Conservation (phyloP, 2,797 vertebrate species). For the Ptychadena robeensis region DNA sequence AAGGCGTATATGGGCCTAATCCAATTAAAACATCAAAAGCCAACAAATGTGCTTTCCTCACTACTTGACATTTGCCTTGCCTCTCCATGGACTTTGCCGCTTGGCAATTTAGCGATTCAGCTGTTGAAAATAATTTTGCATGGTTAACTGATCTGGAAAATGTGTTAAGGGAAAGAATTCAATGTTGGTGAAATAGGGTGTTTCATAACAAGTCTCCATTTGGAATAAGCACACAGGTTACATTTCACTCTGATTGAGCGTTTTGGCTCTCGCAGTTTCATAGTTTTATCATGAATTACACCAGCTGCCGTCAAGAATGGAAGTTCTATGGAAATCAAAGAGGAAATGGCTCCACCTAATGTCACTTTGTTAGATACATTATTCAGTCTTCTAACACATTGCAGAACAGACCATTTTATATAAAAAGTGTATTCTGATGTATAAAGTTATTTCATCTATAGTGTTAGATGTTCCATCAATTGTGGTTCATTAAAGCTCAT, state of each 20-base stretch:
- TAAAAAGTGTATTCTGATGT: too few species aligned
- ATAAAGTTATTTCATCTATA: too few species aligned
- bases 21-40: conserved; percentile 40
- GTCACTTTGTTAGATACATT: background rate
- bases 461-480: too few species aligned
- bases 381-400: background rate
- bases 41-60: conserved; percentile 14
- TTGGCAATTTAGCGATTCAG: conserved; percentile 51
- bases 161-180: conserved; percentile 44
- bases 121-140: conserved; percentile 53
- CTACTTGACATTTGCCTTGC: conserved; percentile 12
- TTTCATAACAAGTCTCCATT: conserved; percentile 23
- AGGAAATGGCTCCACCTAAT: background rate
- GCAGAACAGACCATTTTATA: too few species aligned
- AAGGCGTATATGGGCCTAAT: conserved; percentile 22
- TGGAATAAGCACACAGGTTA: background rate
- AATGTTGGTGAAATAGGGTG: conserved; percentile 20
- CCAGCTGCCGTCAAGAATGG: background rate
- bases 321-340: background rate
- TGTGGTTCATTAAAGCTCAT: too few species aligned
- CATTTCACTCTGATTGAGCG: conserved; percentile 11
- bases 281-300: background rate
- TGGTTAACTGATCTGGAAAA: conserved; percentile 48
- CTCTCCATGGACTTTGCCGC: conserved; percentile 11
- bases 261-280: conserved; percentile 14